Base-by-base conservation (phyloP, 2,113 vertebrate genomes). In the Illadopsis cleaveri region DNA sequence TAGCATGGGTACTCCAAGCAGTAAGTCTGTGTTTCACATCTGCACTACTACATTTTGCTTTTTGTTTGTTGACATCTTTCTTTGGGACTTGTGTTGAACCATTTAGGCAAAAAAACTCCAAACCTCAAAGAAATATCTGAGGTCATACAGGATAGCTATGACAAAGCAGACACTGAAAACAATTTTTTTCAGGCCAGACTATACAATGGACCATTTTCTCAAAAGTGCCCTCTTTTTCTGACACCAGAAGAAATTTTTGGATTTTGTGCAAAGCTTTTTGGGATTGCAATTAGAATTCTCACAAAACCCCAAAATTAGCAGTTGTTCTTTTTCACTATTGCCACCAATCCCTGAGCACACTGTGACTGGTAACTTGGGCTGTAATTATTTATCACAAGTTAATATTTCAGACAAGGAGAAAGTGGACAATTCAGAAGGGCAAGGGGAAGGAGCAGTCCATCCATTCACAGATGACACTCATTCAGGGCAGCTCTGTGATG, bases 81-180 rank as follows among this genome's bases (percentile, higher is more conserved):
- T 68, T 71, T 30, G 58, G 12, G 6, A 50, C 7, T 15, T n/a
- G 6, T 70, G 18, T 72, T 45, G 16, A 15, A 64, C 6, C 3
- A 38, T 57, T 61, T 45, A 47, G 42, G 31, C 0, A 53, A 75
- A 57, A 9, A 50, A 51, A 30, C 16, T 17, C 22, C 35, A 25
- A 23, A 13, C 4, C 9, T 78, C 57, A 51, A n/a, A 75, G 10
- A 48, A 61, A 42, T 73, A 8, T 53, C 31, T 82, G 48, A 27
- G 12, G 2, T 82, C n/a, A 61, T 45, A 62, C 4, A 77, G 16
- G 9, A 85, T 35, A 62, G 8, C 24, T 82, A 27, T 0, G 0
- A 65, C 24, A 85, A 75, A 85, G 6, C 15, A 85, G 42, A 7
- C 15, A 42, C 21, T 38, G 48, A 50, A 89, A 75, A 14, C 4